phyloP scores from a whole-genome alignment of 1,140 invertebrate species.

The Zaprionus taronus region DNA sequence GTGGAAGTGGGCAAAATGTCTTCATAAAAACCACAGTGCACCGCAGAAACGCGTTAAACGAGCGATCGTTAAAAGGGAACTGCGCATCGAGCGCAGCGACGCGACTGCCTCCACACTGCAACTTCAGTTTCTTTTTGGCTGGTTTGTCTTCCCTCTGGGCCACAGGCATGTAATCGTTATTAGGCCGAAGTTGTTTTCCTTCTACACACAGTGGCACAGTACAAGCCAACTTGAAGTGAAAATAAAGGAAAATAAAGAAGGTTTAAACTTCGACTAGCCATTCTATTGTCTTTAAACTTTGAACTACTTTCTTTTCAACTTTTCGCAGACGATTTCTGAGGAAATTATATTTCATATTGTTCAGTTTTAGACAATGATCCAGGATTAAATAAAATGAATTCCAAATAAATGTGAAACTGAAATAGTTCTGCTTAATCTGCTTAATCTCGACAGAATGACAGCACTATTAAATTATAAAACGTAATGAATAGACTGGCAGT shows the following conservation, averaged over 20 bases:
- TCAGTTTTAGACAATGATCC: too few species aligned
- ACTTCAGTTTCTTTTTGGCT: background rate
- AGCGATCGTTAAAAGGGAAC: slow-evolving; percentile 78
- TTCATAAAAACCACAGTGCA: slow-evolving; percentile 73
- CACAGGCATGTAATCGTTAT: slow-evolving; percentile 7
- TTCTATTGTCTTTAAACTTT: too few species aligned
- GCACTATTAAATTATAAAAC: too few species aligned
- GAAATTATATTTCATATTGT: too few species aligned
- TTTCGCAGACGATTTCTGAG: too few species aligned
- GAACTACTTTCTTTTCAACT: too few species aligned
- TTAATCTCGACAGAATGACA: too few species aligned
- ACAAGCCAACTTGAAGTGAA: background rate
- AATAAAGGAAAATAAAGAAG: background rate
- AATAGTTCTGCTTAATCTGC: too few species aligned
- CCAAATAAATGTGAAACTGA: too few species aligned
- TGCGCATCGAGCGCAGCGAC: slow-evolving; percentile 41
- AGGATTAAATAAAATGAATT: too few species aligned
- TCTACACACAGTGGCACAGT: background rate
- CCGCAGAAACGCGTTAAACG: slow-evolving; percentile 78
- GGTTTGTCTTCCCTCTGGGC: background rate
- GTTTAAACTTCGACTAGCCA: too few species aligned
- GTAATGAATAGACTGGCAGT: too few species aligned
- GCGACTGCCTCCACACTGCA: slow-evolving; percentile 40
- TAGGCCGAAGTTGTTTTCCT: background rate
- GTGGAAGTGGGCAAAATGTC: slow-evolving; percentile 61